These are phyloP conservation scores for Schrankia costaestrigalis DNA, from an alignment of 2,888 invertebrate species.

Conservation along the genomic window DNA sequence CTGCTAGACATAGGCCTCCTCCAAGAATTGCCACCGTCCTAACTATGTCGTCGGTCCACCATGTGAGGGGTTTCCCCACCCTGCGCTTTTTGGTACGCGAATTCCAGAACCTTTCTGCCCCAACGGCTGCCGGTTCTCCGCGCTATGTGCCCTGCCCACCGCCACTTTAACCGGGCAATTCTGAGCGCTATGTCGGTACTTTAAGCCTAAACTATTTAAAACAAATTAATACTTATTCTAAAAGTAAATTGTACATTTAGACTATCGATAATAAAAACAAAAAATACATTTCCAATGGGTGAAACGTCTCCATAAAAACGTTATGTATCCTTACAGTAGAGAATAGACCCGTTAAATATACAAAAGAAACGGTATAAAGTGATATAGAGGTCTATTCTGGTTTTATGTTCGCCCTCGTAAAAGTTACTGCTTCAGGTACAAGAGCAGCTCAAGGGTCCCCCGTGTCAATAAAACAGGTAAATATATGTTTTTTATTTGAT, in stretches of 20 bases:
- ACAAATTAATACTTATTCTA: slow-evolving; percentile 18
- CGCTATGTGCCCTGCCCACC: too few species aligned
- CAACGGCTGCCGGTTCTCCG: too few species aligned
- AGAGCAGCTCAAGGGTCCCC: slow-evolving; percentile 46
- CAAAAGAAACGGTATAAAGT: slow-evolving; percentile 72
- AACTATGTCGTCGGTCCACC: too few species aligned
- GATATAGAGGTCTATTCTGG: slow-evolving; percentile 59
- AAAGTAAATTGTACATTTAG: slow-evolving; percentile 13
- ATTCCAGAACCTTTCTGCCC: too few species aligned
- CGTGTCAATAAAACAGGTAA: slow-evolving; percentile 59
- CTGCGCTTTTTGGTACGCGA: too few species aligned
- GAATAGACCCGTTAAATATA: slow-evolving; percentile 69
- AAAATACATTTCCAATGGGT: slow-evolving; percentile 23
- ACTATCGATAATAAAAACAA: slow-evolving; percentile 29
- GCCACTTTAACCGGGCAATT: too few species aligned
- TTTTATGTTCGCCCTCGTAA: slow-evolving; percentile 59
- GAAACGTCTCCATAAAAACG: slow-evolving; percentile 35
- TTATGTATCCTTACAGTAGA: slow-evolving; percentile 33
- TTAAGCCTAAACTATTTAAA: too few species aligned
- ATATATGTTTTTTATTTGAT: slow-evolving; percentile 67
- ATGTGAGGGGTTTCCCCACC: too few species aligned
- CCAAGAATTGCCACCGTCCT: too few species aligned
- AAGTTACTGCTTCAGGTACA: slow-evolving; percentile 63
- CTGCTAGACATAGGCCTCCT: too few species aligned
- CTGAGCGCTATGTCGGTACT: too few species aligned